phyloP scores from a whole-genome alignment of 1,140 invertebrate species.

The Bombus turneri region DNA sequence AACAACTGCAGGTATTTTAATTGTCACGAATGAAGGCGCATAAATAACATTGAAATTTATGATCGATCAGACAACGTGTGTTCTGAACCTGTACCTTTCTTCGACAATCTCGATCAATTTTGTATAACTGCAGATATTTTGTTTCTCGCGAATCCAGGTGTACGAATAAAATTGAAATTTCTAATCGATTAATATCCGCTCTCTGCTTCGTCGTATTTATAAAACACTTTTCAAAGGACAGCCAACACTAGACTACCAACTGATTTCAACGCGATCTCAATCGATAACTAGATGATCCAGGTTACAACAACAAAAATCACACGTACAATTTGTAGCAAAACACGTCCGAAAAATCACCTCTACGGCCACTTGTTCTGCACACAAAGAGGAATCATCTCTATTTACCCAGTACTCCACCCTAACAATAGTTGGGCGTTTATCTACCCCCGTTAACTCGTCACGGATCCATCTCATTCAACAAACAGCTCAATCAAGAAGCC shows the following conservation, averaged over 20 bases:
- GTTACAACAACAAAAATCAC: no score
- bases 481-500: slow-evolving; percentile 42
- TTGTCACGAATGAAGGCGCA: neutral
- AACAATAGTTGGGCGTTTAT: neutral
- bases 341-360: neutral
- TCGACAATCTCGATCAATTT: neutral
- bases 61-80: neutral
- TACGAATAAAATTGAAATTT: neutral
- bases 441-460: neutral
- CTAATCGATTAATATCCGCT: neutral
- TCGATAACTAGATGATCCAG: no score
- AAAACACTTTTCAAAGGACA: no score
- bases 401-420: neutral
- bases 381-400: neutral
- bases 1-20: no score
- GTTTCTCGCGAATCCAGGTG: neutral
- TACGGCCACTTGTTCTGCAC: neutral
- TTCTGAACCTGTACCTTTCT: no score
- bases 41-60: neutral
- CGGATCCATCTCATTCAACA: neutral
- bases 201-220: no score
- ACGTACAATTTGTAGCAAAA: neutral
- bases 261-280: no score
- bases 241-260: no score
- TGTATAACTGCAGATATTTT: no score